Evolutionary conservation across 37 sponge, comb jelly and placozoan genomes (phyloP), one percentile per base, ranked within the genome.

Genomic region (Haliclona indistincta): DNA sequence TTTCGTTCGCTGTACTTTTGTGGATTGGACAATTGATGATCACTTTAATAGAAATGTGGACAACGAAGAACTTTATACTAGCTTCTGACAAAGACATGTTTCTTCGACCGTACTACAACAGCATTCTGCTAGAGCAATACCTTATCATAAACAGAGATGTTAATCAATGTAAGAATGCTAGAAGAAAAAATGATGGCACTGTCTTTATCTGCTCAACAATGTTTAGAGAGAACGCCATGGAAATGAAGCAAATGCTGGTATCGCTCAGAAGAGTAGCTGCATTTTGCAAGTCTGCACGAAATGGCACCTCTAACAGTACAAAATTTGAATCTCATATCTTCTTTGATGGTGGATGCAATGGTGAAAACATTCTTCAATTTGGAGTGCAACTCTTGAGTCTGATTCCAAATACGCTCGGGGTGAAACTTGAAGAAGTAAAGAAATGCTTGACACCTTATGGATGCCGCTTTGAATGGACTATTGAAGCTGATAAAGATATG

Each of bases 191-290:
- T 32, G n/a, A n/a, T n/a, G n/a, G n/a, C n/a, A n/a, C n/a, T n/a
- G 84, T 94, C 13, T 94, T 90, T 64, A 79, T 94, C 30, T 94
- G 95, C 44, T 86, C 95, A 28, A 94, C 95, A 26, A 94, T 94
- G 95, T 94, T 86, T 72, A 78, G 81, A 1, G 95, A 94, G 38
- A 75, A 67, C n/a, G 80, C 63, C 33, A 38, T 58, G 3, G 94
- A 93, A 58, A 88, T 88, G 94, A 72, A 53, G 23, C 90, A 89
- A 43, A 75, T 93, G 86, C 70, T 94, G 54, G 69, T 23, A 17
- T 94, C 95, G 39, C 86, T 94, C 43, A 35, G 79, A 20, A 45
- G 75, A 19, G 68, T 94, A 4, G 87, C 91, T 23, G 71, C 73
- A 33, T 20, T 51, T 35, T 40, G 56, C 26, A 42, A 77, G 26